Percentiles rank a stretch among this genome's conserved stretches.
These are phyloP conservation scores for Amphiduros pacificus DNA, from an alignment of 2,888 invertebrate species.

Conservation along the genomic window DNA sequence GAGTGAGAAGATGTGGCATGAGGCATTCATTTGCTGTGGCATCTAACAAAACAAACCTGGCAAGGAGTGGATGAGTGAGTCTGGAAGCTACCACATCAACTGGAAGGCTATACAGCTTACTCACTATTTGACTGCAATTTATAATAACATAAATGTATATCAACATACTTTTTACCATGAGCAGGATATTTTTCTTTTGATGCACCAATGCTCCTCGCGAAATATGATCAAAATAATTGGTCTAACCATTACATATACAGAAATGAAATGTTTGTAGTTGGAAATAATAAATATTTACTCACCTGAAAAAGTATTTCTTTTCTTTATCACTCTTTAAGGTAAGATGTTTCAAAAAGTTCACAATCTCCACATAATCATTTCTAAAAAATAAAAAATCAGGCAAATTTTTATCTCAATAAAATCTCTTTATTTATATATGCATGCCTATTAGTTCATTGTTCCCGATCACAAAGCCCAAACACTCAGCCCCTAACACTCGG, in stretches of 20 bases:
- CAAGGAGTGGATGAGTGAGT: conserved; percentile 75
- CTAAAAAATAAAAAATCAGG: conserved; percentile 69
- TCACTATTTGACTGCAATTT: conserved; percentile 66
- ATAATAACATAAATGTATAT: background rate
- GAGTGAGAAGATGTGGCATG: conserved; percentile 71
- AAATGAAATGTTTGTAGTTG: too few relatives aligned
- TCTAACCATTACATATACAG: too few relatives aligned
- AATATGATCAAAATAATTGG: too few relatives aligned
- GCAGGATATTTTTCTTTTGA: too few relatives aligned
- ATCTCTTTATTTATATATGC: too few relatives aligned
- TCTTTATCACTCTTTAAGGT: conserved; percentile 78
- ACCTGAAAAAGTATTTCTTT: conserved; percentile 78
- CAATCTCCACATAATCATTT: conserved; percentile 81
- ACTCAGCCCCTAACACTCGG: too few relatives aligned
- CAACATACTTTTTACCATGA: too few relatives aligned
- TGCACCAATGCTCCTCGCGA: too few relatives aligned
- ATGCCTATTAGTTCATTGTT: too few relatives aligned
- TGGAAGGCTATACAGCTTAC: conserved; percentile 73
- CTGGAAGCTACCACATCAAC: conserved; percentile 82
- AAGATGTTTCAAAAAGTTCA: conserved; percentile 80
- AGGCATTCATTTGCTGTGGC: conserved; percentile 75
- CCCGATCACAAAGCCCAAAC: too few relatives aligned
- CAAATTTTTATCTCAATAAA: too few relatives aligned
- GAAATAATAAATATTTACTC: too few relatives aligned
- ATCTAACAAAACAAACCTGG: conserved; percentile 83